Evolutionary conservation across 2,113 vertebrate species (phyloP).

Genomic region (Anguilla rostrata): DNA sequence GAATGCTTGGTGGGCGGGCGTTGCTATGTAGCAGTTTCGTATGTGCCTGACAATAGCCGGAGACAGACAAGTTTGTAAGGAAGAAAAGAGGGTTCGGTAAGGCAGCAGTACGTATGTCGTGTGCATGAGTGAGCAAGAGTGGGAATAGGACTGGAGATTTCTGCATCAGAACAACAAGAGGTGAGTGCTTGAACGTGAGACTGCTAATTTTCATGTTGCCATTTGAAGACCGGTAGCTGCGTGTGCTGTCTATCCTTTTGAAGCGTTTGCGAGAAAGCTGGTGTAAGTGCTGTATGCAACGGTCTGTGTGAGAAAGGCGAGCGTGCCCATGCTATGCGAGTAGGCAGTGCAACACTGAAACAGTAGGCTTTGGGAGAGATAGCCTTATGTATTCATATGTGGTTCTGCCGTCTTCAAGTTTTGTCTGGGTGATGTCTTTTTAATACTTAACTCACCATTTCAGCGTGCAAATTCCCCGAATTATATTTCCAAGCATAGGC

Average conservation of each 20-base stretch:
- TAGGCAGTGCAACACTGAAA: neutral
- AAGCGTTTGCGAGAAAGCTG: neutral
- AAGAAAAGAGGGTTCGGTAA: slow-evolving; percentile 41
- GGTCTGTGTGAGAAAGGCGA: slow-evolving; percentile 4
- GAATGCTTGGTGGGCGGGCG: slow-evolving; percentile 50
- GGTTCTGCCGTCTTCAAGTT: neutral
- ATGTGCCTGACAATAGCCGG: slow-evolving; percentile 65
- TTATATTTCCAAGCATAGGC: neutral
- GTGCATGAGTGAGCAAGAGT: slow-evolving; percentile 32
- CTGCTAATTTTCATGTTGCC: neutral
- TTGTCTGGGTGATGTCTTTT: neutral
- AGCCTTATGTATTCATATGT: neutral
- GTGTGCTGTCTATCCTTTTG: neutral
- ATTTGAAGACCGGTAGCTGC: neutral
- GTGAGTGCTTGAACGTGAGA: slow-evolving; percentile 20
- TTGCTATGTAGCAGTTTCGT: slow-evolving; percentile 56
- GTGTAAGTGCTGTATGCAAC: neutral
- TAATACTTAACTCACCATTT: neutral
- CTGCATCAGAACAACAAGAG: slow-evolving; percentile 6
- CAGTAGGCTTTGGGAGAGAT: neutral
- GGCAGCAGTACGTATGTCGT: slow-evolving; percentile 30
- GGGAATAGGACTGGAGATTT: slow-evolving; percentile 32
- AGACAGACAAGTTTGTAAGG: slow-evolving; percentile 56
- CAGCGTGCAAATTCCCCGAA: too few relatives aligned
- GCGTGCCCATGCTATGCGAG: slow-evolving; percentile 4